These are phyloP conservation scores for Beroe ovata DNA, from an alignment of 37 sponge, comb jelly and placozoan genomes.

Conservation along the genomic window DNA sequence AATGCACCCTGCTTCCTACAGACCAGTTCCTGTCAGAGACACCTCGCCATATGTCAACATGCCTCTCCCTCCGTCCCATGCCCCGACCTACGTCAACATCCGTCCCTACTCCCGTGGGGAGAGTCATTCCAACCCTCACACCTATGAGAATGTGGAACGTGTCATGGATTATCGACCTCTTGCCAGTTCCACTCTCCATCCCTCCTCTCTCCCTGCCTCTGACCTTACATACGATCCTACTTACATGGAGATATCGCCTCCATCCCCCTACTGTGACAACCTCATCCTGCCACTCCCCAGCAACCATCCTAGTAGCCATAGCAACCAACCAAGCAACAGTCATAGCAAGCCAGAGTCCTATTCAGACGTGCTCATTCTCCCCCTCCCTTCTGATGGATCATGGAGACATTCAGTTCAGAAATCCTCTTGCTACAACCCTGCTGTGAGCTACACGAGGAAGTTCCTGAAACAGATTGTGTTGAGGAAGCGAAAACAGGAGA, in stretches of 20 bases:
- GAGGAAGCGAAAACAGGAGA: no score
- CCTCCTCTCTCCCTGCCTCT: neutral
- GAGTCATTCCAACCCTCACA: neutral
- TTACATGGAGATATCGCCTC: neutral
- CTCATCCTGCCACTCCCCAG: neutral
- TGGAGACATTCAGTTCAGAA: no score
- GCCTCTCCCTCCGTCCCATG: neutral
- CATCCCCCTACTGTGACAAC: neutral
- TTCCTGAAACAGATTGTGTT: no score
- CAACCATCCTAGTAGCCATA: neutral
- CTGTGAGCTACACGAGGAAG: constrained; percentile 11
- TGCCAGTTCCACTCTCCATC: neutral
- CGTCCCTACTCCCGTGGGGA: neutral
- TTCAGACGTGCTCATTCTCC: neutral
- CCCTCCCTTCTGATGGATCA: no score
- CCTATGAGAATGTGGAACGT: neutral
- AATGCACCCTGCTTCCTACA: neutral
- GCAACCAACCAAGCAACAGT: neutral
- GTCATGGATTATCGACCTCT: no score
- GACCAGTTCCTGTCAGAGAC: neutral
- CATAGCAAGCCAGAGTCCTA: neutral
- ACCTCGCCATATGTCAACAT: constrained; percentile 7
- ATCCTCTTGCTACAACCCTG: no score
- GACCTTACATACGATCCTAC: neutral
- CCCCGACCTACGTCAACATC: neutral